Conservation (phyloP, 2,797 vertebrate genomes). For the Pseudochirops cupreus region DNA sequence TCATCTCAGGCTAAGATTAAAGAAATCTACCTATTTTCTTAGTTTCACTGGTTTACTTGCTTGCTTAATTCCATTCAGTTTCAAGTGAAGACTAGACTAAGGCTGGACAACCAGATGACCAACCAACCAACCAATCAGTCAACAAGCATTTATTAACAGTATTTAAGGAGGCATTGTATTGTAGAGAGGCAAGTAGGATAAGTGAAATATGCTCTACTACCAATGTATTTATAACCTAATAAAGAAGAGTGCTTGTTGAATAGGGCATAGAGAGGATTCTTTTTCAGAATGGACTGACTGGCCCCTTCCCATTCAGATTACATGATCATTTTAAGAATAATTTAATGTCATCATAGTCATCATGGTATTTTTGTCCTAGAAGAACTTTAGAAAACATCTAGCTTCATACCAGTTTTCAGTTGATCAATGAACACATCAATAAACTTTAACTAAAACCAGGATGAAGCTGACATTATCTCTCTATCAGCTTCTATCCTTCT, state of each 20-base stretch:
- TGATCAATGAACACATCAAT: neutral
- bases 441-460: neutral
- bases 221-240: neutral
- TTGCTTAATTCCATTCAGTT: neutral
- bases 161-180: neutral
- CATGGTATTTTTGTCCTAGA: neutral
- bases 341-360: neutral
- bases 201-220: neutral
- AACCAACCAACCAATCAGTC: neutral
- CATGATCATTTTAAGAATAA: neutral
- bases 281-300: neutral
- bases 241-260: neutral
- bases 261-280: neutral
- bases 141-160: neutral
- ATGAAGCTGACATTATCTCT: neutral
- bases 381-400: neutral
- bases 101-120: neutral
- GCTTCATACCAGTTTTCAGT: neutral
- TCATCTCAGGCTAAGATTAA: neutral
- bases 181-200: neutral
- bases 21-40: neutral
- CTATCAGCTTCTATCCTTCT: neutral
- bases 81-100: neutral
- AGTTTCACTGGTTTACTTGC: neutral
- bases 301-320: neutral